These are phyloP conservation scores for Eulimnadia texana DNA, from an alignment of 1,140 invertebrate genomes.

Conservation along the genomic window DNA sequence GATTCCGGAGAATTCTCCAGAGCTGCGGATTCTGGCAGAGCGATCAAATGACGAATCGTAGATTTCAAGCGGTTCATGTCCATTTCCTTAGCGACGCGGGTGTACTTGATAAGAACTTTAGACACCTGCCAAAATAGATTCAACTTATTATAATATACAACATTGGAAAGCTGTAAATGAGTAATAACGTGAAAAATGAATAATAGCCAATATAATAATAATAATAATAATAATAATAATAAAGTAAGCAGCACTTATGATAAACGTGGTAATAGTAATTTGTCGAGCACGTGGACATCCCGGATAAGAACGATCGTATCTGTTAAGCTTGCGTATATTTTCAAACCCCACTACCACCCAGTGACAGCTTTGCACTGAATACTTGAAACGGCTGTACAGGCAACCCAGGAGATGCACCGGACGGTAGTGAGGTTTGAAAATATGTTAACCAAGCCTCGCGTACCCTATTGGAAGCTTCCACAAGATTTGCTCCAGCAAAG, in stretches of 20 bases:
- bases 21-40: not conserved
- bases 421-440: slow-evolving; percentile 2
- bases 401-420: too few species aligned
- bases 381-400: too few species aligned
- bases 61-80: slow-evolving; percentile 62
- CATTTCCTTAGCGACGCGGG: slow-evolving; percentile 57
- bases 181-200: not conserved
- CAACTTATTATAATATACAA: not conserved
- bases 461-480: slow-evolving; percentile 37
- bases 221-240: too few species aligned
- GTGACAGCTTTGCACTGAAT: too few species aligned
- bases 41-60: slow-evolving; percentile 40
- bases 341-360: too few species aligned
- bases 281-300: too few species aligned
- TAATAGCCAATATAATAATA: too few species aligned
- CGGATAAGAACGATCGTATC: too few species aligned
- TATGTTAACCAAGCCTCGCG: too few species aligned
- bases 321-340: too few species aligned
- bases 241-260: too few species aligned
- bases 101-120: slow-evolving; percentile 53
- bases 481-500: slow-evolving; percentile 37
- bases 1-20: not conserved
- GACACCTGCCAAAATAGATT: slow-evolving; percentile 33
- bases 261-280: not conserved
- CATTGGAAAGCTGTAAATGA: not conserved